Evolutionary conservation across 2,113 vertebrate species (phyloP), one percentile per base, ranked within the genome.

Genomic region (Oenanthe melanoleuca): DNA sequence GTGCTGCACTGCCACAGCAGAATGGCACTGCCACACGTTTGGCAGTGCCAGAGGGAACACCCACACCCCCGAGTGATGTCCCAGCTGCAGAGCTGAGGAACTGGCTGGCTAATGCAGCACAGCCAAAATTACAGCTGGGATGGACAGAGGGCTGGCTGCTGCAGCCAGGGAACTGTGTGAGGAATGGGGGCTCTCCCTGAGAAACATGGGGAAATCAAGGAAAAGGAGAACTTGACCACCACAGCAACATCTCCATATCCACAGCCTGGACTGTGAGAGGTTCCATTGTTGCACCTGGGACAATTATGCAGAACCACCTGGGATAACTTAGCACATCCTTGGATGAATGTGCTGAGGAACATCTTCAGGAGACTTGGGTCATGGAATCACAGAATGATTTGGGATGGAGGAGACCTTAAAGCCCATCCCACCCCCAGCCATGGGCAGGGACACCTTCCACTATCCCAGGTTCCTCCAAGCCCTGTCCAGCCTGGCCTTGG

Each of bases 1-100:
- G 73, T 84, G 82, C 80, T 23, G 57, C 44, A 38, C 79, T 96
- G 91, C 94, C 96, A 97, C 89, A 66, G n/a, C 23, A 37, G 53
- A 88, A 5, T 31, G 70, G n/a, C 65, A 56, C 78, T 79, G 92
- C 47, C 42, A 59, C 53, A 34, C 12, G 0, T 65, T 13, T 78
- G 92, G 92, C 91, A 92, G 56, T 17, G 10, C 50, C 45, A 67
- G 65, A 0, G 3, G 91, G 59, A 95, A 73, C 80, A 82, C 40
- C 67, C 29, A 5, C 23, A 56, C 28, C 75, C 75, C 75, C 8
- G 13, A 70, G 72, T 4, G 50, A 34, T 44, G 66, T 64, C 71
- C 24, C 53, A 79, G 86, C 42, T 15, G 53, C 3, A 0, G 21
- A 60, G 92, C 77, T 82, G 83, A 47, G 77, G 66, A 83, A 70